A percentile compares a stretch with the other conserved stretches of the same genome.
Evolutionary conservation across 2,797 vertebrate genomes (phyloP).

Genomic region (Danio tinwini): DNA sequence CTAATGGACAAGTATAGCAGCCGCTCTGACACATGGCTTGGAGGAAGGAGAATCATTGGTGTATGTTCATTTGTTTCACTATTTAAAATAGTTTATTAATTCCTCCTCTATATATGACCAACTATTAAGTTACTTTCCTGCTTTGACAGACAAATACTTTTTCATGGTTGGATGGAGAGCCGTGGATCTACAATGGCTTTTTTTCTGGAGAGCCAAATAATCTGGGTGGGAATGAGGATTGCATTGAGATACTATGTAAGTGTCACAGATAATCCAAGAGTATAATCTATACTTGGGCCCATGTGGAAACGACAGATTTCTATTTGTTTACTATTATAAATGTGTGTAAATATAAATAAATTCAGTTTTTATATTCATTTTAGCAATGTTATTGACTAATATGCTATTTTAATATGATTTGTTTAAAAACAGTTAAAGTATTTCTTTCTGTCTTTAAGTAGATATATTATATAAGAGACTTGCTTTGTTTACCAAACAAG

Average conservation of each 20-base stretch:
- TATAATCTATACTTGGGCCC: neutral
- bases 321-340: too few relatives aligned
- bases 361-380: too few relatives aligned
- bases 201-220: conserved; percentile 65
- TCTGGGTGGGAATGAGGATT: conserved; percentile 55
- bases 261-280: neutral
- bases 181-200: conserved; percentile 69
- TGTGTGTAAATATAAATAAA: too few relatives aligned
- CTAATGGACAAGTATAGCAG: conserved; percentile 57
- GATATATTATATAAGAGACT: too few relatives aligned
- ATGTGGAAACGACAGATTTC: too few relatives aligned
- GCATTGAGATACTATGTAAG: conserved; percentile 65
- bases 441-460: too few relatives aligned
- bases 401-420: too few relatives aligned
- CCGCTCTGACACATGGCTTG: conserved; percentile 65
- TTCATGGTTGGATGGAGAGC: conserved; percentile 71
- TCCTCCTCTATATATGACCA: neutral
- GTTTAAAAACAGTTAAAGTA: too few relatives aligned
- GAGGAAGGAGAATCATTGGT: conserved; percentile 62
- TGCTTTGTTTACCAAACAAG: too few relatives aligned
- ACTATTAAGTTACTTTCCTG: neutral
- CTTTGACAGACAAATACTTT: conserved; percentile 65
- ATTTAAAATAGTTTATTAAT: neutral
- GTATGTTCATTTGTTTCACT: conserved; percentile 50
- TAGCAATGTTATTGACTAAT: too few relatives aligned